A percentile compares a stretch with the other conserved stretches of the same genome.
Conservation (phyloP, 2,113 vertebrate genomes). For the Myanophis thanlyinensis region DNA sequence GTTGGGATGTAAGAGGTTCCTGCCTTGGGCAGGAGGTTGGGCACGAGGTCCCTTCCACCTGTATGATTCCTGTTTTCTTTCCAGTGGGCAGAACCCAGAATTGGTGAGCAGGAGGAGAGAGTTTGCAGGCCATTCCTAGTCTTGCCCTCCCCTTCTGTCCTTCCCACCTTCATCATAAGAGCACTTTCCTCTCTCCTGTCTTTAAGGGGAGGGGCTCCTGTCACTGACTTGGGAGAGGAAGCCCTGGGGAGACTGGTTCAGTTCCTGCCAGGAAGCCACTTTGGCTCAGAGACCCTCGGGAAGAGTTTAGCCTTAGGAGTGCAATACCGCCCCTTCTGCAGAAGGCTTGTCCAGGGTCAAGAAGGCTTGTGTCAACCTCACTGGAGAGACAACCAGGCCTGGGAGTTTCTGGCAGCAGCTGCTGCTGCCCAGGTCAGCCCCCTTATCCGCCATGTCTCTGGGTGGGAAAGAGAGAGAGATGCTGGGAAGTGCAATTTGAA, state of each 20-base stretch:
- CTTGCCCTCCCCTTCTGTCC: not conserved
- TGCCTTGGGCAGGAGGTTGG: not conserved
- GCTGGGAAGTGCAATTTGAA: no score
- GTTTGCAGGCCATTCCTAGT: not conserved
- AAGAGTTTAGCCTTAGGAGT: not conserved
- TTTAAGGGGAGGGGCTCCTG: not conserved
- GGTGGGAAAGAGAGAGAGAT: no score
- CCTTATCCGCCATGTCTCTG: no score
- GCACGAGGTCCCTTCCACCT: not conserved
- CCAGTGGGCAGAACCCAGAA: not conserved
- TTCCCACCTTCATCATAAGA: not conserved
- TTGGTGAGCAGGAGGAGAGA: not conserved
- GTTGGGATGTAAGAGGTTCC: not conserved
- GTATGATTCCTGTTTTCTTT: not conserved
- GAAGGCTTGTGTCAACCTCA: no score
- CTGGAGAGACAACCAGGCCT: no score
- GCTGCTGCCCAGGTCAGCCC: no score
- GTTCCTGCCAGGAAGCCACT: not conserved
- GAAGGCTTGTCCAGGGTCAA: no score
- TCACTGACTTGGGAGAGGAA: not conserved
- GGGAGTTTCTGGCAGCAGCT: no score
- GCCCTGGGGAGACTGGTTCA: not conserved
- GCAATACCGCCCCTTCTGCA: not conserved
- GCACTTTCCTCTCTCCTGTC: not conserved
- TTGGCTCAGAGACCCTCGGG: not conserved